Conservation (phyloP, 2,888 invertebrate species). For the Andrena flavipes region DNA sequence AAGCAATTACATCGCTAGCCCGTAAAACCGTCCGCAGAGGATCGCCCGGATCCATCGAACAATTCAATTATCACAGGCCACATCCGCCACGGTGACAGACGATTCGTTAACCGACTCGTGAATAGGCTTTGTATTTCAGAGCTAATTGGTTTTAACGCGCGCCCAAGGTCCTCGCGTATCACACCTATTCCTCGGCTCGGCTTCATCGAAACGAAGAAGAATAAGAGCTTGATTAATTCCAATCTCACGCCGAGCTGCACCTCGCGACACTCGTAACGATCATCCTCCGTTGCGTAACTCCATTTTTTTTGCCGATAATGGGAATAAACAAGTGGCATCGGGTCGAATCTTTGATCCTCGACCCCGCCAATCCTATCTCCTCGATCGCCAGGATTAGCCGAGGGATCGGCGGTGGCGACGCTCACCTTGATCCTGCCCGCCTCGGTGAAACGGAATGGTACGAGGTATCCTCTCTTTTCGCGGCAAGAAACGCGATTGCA, state of each 20-base stretch:
- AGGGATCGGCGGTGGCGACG: background rate
- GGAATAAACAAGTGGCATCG: no score
- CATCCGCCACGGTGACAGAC: background rate
- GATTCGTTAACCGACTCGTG: conserved; percentile 2
- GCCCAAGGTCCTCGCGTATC: background rate
- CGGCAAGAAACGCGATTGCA: conserved; percentile 9
- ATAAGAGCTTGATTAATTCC: background rate
- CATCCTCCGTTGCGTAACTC: background rate
- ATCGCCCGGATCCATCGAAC: background rate
- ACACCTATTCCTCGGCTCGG: background rate
- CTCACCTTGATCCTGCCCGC: background rate
- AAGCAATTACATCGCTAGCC: background rate
- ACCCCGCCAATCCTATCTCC: background rate
- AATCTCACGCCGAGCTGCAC: background rate
- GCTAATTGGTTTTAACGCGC: background rate
- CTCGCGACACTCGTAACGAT: background rate
- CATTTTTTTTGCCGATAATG: no score
- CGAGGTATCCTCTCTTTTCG: background rate
- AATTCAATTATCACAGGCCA: background rate
- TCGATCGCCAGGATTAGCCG: background rate
- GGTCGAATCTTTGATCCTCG: background rate
- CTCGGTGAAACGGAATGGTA: background rate
- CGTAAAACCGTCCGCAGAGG: background rate
- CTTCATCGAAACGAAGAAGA: background rate
- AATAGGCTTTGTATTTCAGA: conserved; percentile 9